phyloP scores from a whole-genome alignment of 2,888 invertebrate species.

The Tetranychus truncatus region DNA sequence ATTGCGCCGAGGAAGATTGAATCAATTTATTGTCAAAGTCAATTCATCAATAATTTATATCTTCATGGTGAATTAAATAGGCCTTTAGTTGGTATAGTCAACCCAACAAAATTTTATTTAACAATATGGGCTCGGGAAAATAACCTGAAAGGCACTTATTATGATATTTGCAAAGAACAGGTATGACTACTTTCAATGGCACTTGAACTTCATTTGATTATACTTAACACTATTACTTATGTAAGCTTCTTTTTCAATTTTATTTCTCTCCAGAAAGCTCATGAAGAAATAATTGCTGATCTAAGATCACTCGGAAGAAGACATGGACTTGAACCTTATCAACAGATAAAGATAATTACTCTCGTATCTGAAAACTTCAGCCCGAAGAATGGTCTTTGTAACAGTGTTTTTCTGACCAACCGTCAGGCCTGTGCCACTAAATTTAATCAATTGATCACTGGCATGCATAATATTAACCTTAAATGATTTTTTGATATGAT shows the following conservation, averaged over 20 bases:
- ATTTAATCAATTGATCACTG: not conserved
- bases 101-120: not conserved
- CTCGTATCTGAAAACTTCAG: not conserved
- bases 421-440: not conserved
- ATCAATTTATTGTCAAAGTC: not conserved
- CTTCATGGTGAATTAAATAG: not conserved
- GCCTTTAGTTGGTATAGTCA: not conserved
- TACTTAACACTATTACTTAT: not conserved
- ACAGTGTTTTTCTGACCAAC: not conserved
- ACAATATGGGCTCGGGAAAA: not conserved
- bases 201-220: not conserved
- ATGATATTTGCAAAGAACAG: not conserved
- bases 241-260: not conserved
- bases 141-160: not conserved
- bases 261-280: not conserved
- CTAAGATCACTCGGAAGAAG: not conserved
- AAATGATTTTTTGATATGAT: too few species aligned
- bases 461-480: not conserved
- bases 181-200: not conserved
- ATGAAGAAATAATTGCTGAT: not conserved
- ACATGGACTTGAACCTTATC: slow-evolving; percentile 6
- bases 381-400: not conserved
- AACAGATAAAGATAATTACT: not conserved
- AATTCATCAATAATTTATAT: not conserved
- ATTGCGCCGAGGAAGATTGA: not conserved